A percentile compares a stretch with the other conserved stretches of the same genome.
Conservation (phyloP, 2,113 vertebrate species). For the Macquaria ambigua region DNA sequence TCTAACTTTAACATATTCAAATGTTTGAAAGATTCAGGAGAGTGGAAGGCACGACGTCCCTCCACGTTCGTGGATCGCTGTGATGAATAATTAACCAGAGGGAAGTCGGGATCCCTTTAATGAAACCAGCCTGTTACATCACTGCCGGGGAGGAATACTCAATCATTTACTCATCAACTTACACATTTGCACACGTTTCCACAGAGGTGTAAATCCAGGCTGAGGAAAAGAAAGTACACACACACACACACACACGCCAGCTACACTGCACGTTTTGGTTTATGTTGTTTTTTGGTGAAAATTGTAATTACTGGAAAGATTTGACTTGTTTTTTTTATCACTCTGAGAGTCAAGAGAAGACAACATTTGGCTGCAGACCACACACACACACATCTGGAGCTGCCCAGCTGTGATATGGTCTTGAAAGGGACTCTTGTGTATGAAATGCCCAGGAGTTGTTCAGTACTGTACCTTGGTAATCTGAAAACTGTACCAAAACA, state of each 20-base stretch:
- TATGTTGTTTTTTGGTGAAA: too few species aligned
- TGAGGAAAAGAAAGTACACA: not conserved
- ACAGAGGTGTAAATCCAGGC: slow-evolving; percentile 5
- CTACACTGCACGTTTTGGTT: too few species aligned
- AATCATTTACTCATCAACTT: slow-evolving; percentile 29
- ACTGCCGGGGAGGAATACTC: slow-evolving; percentile 36
- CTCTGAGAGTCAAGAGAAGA: too few species aligned
- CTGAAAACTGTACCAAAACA: too few species aligned
- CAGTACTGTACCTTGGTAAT: too few species aligned
- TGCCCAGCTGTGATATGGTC: too few species aligned
- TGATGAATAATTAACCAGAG: slow-evolving; percentile 71
- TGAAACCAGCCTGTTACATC: slow-evolving; percentile 54
- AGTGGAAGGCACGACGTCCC: slow-evolving; percentile 9
- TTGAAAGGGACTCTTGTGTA: too few species aligned
- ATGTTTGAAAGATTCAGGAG: slow-evolving; percentile 44
- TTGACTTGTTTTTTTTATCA: too few species aligned
- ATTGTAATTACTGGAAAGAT: too few species aligned
- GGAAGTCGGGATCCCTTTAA: slow-evolving; percentile 57
- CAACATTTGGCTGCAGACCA: too few species aligned
- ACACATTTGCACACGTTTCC: slow-evolving; percentile 30
- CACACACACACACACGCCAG: not conserved
- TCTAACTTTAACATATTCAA: slow-evolving; percentile 14
- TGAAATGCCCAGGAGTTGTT: too few species aligned
- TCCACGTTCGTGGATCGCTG: slow-evolving; percentile 31
- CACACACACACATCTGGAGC: too few species aligned